A percentile compares a stretch with the other conserved stretches of the same genome.
Conservation (phyloP, 2,113 vertebrate genomes). For the Lagenorhynchus albirostris region DNA sequence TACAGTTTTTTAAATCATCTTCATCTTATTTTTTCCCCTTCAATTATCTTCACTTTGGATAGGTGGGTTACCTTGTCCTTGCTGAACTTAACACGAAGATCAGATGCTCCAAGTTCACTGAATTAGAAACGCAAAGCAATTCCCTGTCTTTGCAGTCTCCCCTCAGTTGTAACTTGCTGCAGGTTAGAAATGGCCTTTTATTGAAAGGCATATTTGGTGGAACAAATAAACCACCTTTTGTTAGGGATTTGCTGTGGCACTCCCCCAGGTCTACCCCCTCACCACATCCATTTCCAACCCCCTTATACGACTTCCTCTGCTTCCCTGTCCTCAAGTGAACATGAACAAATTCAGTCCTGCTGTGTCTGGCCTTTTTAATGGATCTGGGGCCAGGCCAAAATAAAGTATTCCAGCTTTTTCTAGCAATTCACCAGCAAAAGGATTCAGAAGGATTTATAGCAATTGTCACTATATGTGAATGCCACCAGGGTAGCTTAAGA, state of each 20-base stretch:
- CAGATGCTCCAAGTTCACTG: background rate
- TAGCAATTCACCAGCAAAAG: slow-evolving; percentile 31
- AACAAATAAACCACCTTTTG: slow-evolving; percentile 22
- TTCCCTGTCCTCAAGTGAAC: slow-evolving; percentile 11
- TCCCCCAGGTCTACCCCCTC: background rate
- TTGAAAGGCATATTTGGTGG: slow-evolving; percentile 25
- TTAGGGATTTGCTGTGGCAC: background rate
- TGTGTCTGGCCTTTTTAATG: slow-evolving; percentile 35
- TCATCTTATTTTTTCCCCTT: background rate
- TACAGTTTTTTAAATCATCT: background rate
- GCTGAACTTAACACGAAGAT: background rate
- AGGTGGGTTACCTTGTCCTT: background rate
- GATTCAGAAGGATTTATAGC: background rate
- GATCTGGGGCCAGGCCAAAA: background rate
- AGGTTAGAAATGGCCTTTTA: slow-evolving; percentile 44
- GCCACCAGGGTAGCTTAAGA: background rate
- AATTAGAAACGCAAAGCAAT: slow-evolving; percentile 40
- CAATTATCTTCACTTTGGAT: background rate
- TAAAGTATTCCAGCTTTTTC: slow-evolving; percentile 21
- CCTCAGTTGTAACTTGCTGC: background rate
- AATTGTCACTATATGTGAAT: slow-evolving; percentile 25
- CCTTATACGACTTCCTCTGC: background rate
- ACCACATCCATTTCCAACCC: background rate
- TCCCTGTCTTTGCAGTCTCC: background rate
- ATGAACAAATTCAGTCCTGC: slow-evolving; percentile 21